Conservation (phyloP, 2,888 invertebrate species). For the Caenorhabditis sp. region DNA sequence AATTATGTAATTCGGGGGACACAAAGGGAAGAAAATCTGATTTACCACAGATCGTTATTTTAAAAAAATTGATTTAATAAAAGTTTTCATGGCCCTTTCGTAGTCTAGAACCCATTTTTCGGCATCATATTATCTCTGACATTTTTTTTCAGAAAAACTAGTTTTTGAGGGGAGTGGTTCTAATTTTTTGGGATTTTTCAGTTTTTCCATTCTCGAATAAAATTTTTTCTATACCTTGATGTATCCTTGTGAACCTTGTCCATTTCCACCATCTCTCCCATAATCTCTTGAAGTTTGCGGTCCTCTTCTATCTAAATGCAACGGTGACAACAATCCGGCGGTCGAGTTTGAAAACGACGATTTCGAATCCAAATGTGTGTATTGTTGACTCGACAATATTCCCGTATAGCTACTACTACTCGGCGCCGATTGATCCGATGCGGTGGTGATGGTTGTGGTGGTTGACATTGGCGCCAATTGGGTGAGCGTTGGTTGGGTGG, state of each 20-base stretch:
- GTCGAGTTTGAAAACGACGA: slow-evolving; percentile 44
- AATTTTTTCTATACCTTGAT: slow-evolving; percentile 41
- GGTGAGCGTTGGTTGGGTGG: not conserved
- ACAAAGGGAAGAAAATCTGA: no score
- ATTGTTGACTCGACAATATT: slow-evolving; percentile 7
- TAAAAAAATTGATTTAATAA: no score
- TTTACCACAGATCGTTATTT: no score
- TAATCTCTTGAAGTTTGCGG: slow-evolving; percentile 27
- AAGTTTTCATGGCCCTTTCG: not conserved
- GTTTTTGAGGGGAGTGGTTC: not conserved
- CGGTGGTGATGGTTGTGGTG: slow-evolving; percentile 53
- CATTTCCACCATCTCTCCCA: not conserved
- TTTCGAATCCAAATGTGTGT: not conserved
- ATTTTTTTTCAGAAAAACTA: no score
- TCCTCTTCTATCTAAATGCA: slow-evolving; percentile 50
- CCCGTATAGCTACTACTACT: slow-evolving; percentile 8
- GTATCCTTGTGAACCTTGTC: slow-evolving; percentile 19
- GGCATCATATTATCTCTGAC: no score
- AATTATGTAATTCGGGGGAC: no score
- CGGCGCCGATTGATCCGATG: not conserved
- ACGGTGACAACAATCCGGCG: slow-evolving; percentile 62
- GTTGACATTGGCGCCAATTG: slow-evolving; percentile 9
- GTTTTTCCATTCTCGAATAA: no score
- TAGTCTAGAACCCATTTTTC: no score
- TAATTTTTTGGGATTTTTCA: no score